Conservation (phyloP, 2,797 vertebrate species). For the Lagorchestes hirsutus region DNA sequence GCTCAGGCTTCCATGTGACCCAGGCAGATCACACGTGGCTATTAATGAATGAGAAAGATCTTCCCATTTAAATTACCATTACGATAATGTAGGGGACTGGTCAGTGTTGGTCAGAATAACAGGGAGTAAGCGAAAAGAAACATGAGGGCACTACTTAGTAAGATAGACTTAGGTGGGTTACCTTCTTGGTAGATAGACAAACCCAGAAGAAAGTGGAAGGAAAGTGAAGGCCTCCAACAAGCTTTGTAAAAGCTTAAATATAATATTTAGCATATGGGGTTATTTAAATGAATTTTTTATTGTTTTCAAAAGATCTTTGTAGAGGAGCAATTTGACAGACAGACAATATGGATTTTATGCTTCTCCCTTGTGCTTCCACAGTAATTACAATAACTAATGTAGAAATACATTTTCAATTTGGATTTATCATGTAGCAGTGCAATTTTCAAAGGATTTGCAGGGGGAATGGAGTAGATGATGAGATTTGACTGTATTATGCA, state of each 20-base stretch:
- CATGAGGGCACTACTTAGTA: background rate
- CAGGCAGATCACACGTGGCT: too few relatives aligned
- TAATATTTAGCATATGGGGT: background rate
- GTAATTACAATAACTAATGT: slow-evolving; percentile 45
- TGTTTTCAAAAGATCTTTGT: slow-evolving; percentile 13
- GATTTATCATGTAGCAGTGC: slow-evolving; percentile 36
- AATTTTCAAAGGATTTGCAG: slow-evolving; percentile 50
- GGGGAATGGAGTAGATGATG: slow-evolving; percentile 29
- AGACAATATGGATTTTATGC: slow-evolving; percentile 15
- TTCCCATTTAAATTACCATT: too few relatives aligned
- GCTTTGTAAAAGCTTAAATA: background rate
- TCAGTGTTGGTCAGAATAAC: background rate
- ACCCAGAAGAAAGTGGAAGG: background rate
- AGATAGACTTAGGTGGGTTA: background rate
- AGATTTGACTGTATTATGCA: slow-evolving; percentile 59
- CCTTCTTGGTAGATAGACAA: background rate
- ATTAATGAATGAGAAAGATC: too few relatives aligned
- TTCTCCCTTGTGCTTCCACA: background rate
- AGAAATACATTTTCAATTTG: slow-evolving; percentile 49
- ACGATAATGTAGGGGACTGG: background rate
- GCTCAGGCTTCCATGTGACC: too few relatives aligned
- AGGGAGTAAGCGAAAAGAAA: background rate
- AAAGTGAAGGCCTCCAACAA: background rate
- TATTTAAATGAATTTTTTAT: slow-evolving; percentile 50
- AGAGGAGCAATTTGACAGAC: background rate